phyloP scores from a whole-genome alignment of 2,888 invertebrate genomes.

The Eupelmus urozonus region DNA sequence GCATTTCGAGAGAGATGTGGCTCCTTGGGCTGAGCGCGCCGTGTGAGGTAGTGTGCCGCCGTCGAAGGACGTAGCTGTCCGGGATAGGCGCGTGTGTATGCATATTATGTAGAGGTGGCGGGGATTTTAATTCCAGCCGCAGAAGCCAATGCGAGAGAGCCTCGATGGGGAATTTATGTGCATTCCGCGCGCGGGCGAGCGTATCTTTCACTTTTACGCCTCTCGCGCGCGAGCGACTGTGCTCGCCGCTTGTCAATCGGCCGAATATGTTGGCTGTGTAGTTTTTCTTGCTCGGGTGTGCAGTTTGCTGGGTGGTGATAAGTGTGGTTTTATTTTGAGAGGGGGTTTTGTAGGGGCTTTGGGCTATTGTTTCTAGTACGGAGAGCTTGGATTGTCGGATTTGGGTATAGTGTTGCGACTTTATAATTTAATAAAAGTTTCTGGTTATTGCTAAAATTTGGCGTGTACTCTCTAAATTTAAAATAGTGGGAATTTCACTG shows the following conservation, averaged over 20 bases:
- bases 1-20: conserved; percentile 33
- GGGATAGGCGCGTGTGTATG: conserved; percentile 34
- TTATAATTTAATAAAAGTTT: too few species aligned
- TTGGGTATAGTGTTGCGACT: too few species aligned
- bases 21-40: conserved; percentile 29
- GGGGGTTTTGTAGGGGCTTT: too few species aligned
- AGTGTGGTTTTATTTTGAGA: too few species aligned
- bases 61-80: conserved; percentile 47
- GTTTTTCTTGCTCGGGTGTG: too few species aligned
- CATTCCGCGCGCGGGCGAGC: conserved; percentile 36
- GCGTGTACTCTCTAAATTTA: too few species aligned
- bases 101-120: conserved; percentile 18
- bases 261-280: background rate
- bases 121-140: conserved; percentile 57
- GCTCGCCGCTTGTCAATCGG: conserved; percentile 35
- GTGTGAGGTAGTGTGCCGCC: conserved; percentile 54
- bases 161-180: conserved; percentile 57
- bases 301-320: too few species aligned
- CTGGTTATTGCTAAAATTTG: too few species aligned
- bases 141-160: conserved; percentile 9
- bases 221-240: too few species aligned
- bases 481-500: too few species aligned
- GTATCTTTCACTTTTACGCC: conserved; percentile 45
- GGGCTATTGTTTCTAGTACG: too few species aligned
- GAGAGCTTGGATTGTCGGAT: too few species aligned